A percentile compares a stretch with the other conserved stretches of the same genome.
These are phyloP conservation scores for Holocentrus rufus DNA, from an alignment of 2,797 vertebrate genomes.

Conservation along the genomic window DNA sequence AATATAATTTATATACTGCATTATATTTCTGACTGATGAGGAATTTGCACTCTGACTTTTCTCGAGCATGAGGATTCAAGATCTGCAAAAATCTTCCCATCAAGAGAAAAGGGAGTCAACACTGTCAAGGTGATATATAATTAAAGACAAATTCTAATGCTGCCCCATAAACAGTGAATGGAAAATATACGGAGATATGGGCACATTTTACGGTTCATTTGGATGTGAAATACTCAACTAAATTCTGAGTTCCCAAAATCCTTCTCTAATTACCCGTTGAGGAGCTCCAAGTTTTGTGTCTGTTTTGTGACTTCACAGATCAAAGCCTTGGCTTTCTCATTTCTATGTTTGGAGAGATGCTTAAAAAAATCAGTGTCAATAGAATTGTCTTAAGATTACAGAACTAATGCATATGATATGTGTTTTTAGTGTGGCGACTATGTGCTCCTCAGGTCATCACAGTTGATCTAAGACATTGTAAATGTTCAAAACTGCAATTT, in stretches of 20 bases:
- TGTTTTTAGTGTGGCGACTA: too few relatives aligned
- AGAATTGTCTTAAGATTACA: background rate
- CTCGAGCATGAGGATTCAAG: background rate
- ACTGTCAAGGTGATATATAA: background rate
- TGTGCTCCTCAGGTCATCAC: conserved; percentile 11
- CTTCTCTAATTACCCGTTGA: conserved; percentile 57
- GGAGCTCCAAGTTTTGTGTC: conserved; percentile 46
- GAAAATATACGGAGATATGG: conserved; percentile 19
- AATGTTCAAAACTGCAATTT: background rate
- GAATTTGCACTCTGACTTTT: conserved; percentile 16
- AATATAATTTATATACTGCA: background rate
- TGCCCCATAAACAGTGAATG: conserved; percentile 16
- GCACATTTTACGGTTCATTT: conserved; percentile 30
- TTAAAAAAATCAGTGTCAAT: conserved; percentile 8
- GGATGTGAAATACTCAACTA: conserved; percentile 31
- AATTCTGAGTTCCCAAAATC: conserved; percentile 43
- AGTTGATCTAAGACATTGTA: background rate
- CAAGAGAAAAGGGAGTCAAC: background rate
- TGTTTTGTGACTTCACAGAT: conserved; percentile 46
- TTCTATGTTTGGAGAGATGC: conserved; percentile 31
- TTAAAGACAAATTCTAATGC: conserved; percentile 18
- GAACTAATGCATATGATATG: background rate
- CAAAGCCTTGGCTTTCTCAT: conserved; percentile 17
- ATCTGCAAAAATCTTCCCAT: conserved; percentile 24
- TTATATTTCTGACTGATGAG: background rate